Percentiles rank a stretch among this genome's conserved stretches.
Evolutionary conservation across 2,888 invertebrate genomes (phyloP).

Genomic region (Dimorphilus gyrociliatus): DNA sequence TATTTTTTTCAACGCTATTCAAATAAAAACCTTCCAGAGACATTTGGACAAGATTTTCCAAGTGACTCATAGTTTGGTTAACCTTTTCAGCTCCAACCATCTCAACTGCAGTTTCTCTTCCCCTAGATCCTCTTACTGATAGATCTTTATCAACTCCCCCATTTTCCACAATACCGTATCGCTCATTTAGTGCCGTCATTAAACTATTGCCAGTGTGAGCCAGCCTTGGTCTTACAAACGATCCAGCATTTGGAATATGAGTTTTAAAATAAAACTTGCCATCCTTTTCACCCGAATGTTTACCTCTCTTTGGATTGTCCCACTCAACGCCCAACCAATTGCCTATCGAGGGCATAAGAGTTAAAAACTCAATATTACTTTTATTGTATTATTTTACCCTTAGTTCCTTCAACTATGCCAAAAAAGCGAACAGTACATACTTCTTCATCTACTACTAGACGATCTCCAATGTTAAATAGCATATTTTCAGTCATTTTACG

Average conservation of each 20-base stretch:
- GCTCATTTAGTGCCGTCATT: conserved; percentile 53
- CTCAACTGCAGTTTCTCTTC: conserved; percentile 62
- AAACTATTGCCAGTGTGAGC: conserved; percentile 54
- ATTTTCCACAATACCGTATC: conserved; percentile 43
- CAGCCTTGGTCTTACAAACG: conserved; percentile 69
- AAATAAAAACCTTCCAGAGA: too few relatives aligned
- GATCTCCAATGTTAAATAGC: too few relatives aligned
- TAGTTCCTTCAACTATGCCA: conserved; percentile 52
- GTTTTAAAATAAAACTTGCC: conserved; percentile 58
- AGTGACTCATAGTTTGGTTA: too few relatives aligned
- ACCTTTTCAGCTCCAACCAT: conserved; percentile 80
- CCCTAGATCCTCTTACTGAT: conserved; percentile 52
- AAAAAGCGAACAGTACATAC: conserved; percentile 56
- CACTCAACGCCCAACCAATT: conserved; percentile 90
- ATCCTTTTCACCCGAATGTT: conserved; percentile 73
- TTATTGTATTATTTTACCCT: conserved; percentile 15
- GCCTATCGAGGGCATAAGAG: conserved; percentile 38
- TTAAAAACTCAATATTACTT: too few relatives aligned
- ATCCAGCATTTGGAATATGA: conserved; percentile 58
- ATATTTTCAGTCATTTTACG: too few relatives aligned
- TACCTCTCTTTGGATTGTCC: conserved; percentile 74
- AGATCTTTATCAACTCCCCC: conserved; percentile 21
- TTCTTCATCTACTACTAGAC: too few relatives aligned
- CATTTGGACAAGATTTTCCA: too few relatives aligned
- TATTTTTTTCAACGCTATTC: too few relatives aligned